Evolutionary conservation across 2,797 vertebrate species (phyloP).

Genomic region (Lycodopsis pacificus): DNA sequence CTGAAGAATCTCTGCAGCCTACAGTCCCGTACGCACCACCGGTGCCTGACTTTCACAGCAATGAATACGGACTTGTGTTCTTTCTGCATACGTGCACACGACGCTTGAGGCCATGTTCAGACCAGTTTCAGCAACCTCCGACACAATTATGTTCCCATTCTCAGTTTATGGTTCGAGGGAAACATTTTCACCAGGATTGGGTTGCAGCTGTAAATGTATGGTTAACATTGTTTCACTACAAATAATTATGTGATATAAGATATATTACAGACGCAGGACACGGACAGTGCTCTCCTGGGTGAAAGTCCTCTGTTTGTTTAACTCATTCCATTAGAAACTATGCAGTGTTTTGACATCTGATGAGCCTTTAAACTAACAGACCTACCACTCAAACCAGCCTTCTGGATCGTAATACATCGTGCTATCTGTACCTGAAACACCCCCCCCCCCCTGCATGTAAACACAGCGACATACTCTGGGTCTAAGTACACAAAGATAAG

Average conservation of each 20-base stretch:
- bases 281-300: too few relatives aligned
- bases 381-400: not conserved
- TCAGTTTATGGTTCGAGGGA: too few relatives aligned
- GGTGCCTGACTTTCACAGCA: not conserved
- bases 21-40: too few relatives aligned
- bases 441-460: not conserved
- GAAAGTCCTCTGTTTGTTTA: too few relatives aligned
- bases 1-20: too few relatives aligned
- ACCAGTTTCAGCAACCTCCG: too few relatives aligned
- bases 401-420: not conserved
- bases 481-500: constrained; percentile 20
- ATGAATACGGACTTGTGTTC: not conserved
- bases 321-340: not conserved
- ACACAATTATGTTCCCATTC: too few relatives aligned
- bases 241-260: too few relatives aligned
- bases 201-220: too few relatives aligned
- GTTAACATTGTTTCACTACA: too few relatives aligned
- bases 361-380: not conserved
- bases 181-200: too few relatives aligned
- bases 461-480: not conserved
- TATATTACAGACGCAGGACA: too few relatives aligned
- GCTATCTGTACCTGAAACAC: not conserved
- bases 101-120: not conserved
- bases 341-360: not conserved
- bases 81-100: not conserved